A percentile compares a stretch with the other conserved stretches of the same genome.
Conservation (phyloP, 2,797 vertebrate species). For the Cryptoblepharus egeriae region DNA sequence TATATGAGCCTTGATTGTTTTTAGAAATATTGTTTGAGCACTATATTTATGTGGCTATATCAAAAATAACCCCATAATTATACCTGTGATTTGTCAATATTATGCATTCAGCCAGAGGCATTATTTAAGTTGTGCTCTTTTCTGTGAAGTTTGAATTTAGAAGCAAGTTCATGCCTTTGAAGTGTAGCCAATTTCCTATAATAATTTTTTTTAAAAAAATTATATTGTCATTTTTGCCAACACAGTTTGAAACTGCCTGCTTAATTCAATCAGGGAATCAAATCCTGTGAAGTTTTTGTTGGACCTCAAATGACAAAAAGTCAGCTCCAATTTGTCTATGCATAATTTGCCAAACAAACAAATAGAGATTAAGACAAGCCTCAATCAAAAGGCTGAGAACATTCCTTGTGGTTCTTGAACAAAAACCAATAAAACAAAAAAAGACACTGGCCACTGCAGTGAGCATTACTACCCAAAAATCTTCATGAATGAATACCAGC, state of each 20-base stretch:
- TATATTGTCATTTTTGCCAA: not conserved
- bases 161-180: not conserved
- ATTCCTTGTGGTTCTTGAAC: not conserved
- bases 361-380: not conserved
- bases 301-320: not conserved
- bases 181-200: not conserved
- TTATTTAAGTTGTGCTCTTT: not conserved
- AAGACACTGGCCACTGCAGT: not conserved
- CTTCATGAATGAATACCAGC: not conserved
- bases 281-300: not conserved
- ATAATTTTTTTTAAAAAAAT: not conserved
- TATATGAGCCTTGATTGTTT: not conserved
- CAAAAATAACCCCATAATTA: not conserved
- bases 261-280: not conserved
- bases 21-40: not conserved
- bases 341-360: slow-evolving; percentile 12
- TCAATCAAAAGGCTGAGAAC: not conserved
- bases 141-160: not conserved
- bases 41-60: not conserved
- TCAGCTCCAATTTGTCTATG: not conserved
- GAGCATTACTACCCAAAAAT: not conserved
- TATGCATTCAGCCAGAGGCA: not conserved
- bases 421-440: not conserved
- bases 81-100: not conserved
- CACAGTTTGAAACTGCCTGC: not conserved